A percentile compares a stretch with the other conserved stretches of the same genome.
phyloP scores from a whole-genome alignment of 2,113 vertebrate species.

The Phalacrocorax brasilianus region DNA sequence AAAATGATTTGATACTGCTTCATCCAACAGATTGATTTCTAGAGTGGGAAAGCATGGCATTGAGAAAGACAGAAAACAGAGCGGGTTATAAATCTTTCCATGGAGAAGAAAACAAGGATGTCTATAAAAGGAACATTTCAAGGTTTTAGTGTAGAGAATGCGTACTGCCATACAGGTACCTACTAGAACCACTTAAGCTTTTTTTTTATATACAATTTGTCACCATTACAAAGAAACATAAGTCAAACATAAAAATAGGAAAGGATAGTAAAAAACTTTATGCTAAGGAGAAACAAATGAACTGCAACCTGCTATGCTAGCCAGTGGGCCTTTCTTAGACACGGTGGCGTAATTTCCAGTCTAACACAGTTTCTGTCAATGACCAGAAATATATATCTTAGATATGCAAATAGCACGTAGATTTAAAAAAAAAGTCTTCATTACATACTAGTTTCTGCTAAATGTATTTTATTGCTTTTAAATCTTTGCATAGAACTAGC shows the following conservation, averaged over 20 bases:
- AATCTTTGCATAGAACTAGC: neutral
- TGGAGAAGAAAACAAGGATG: constrained; percentile 44
- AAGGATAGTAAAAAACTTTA: neutral
- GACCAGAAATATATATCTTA: neutral
- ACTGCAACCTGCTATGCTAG: neutral
- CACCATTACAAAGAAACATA: neutral
- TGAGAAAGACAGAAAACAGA: constrained; percentile 52
- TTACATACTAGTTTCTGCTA: neutral
- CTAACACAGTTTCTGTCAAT: neutral
- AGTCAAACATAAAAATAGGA: constrained; percentile 5
- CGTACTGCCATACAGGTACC: neutral
- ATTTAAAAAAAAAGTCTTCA: neutral
- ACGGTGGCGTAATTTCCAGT: neutral
- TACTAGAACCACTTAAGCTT: neutral
- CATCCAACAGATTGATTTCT: constrained; percentile 58
- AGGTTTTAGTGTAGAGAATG: constrained; percentile 20
- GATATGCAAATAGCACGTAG: neutral
- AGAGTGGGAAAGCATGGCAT: constrained; percentile 55
- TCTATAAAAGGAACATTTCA: constrained; percentile 55
- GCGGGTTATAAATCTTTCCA: constrained; percentile 48
- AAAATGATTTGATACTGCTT: constrained; percentile 40
- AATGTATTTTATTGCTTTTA: neutral
- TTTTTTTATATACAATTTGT: neutral
- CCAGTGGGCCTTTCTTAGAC: neutral
- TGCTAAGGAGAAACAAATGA: neutral